A percentile compares a stretch with the other conserved stretches of the same genome.
These are phyloP conservation scores for Erpobdella octoculata DNA, from an alignment of 2,888 invertebrate genomes.

Conservation along the genomic window DNA sequence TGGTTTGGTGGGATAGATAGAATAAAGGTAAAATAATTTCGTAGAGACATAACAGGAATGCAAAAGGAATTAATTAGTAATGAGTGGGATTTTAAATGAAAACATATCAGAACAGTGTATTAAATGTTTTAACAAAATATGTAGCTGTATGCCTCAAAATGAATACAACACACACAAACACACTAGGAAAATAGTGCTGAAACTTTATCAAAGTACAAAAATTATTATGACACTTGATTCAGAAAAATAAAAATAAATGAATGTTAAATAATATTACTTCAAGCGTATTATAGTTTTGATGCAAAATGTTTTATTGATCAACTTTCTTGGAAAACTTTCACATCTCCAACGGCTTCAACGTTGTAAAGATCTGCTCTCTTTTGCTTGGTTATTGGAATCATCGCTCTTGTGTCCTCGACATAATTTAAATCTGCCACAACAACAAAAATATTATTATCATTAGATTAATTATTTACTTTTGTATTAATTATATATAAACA, in stretches of 20 bases:
- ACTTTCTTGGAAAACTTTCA: not conserved
- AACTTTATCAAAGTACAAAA: not conserved
- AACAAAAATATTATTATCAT: not conserved
- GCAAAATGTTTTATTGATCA: not conserved
- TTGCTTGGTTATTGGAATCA: slow-evolving; percentile 73
- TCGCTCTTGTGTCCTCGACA: slow-evolving; percentile 69
- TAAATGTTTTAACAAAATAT: too few relatives aligned
- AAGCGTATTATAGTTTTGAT: not conserved
- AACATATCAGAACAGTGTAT: too few relatives aligned
- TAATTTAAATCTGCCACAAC: slow-evolving; percentile 62
- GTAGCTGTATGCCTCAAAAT: too few relatives aligned
- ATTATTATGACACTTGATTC: not conserved
- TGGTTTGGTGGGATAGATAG: too few relatives aligned
- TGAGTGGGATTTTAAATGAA: too few relatives aligned
- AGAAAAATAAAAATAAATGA: not conserved
- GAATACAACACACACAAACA: too few relatives aligned
- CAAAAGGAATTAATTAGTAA: too few relatives aligned
- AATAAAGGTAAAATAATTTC: too few relatives aligned
- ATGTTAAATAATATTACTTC: not conserved
- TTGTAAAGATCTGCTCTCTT: slow-evolving; percentile 64
- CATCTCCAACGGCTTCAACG: not conserved
- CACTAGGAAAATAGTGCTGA: too few relatives aligned
- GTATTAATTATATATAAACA: slow-evolving; percentile 8
- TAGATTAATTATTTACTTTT: not conserved
- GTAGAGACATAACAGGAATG: too few relatives aligned